Conservation (phyloP, 2,113 vertebrate genomes). For the Bucco capensis region DNA sequence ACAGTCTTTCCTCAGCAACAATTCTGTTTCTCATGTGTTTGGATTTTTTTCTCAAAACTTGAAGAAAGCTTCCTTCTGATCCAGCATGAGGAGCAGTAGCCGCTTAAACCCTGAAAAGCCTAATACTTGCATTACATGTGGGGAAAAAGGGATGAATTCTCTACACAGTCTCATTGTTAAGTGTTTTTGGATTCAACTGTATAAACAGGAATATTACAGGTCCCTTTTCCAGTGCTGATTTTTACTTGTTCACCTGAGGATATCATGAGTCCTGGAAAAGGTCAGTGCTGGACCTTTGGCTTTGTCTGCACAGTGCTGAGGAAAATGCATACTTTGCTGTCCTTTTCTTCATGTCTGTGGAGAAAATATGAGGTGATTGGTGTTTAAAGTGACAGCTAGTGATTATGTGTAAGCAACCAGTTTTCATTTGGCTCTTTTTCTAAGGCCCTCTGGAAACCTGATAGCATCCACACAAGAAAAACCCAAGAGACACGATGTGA, state of each 20-base stretch:
- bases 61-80: background rate
- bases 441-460: constrained; percentile 89
- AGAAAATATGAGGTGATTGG: background rate
- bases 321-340: background rate
- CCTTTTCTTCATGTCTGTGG: background rate
- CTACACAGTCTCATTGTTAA: background rate
- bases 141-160: background rate
- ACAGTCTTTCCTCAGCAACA: background rate
- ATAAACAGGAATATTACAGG: background rate
- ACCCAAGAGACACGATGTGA: constrained; percentile 88
- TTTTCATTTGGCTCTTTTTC: background rate
- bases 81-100: background rate
- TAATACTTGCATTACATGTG: background rate
- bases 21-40: background rate
- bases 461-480: constrained; percentile 88
- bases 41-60: background rate
- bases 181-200: background rate
- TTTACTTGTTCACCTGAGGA: background rate
- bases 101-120: background rate
- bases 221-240: background rate
- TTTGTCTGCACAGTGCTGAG: background rate
- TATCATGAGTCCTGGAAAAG: background rate
- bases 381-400: background rate
- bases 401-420: background rate
- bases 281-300: background rate